Evolutionary conservation across 2,113 vertebrate genomes (phyloP).

Genomic region (Sphaerodactylus townsendi): DNA sequence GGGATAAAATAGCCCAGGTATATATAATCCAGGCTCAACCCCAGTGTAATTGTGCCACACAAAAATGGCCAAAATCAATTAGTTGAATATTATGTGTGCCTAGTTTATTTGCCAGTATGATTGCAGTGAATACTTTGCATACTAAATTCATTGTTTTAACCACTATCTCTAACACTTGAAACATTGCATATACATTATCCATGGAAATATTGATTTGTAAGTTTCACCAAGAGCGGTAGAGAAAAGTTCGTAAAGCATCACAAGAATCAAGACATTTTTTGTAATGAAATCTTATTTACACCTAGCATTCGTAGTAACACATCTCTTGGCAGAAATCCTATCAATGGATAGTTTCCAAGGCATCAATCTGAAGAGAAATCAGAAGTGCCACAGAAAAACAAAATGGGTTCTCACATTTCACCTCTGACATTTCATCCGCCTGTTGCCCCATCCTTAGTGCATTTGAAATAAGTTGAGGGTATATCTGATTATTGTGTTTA

Average conservation of each 20-base stretch:
- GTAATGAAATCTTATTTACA: slow-evolving; percentile 59
- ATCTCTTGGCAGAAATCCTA: slow-evolving; percentile 67
- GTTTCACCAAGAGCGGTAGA: slow-evolving; percentile 53
- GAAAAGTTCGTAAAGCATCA: slow-evolving; percentile 61
- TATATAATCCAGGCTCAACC: no score
- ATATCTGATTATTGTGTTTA: slow-evolving; percentile 28
- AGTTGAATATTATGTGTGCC: slow-evolving; percentile 55
- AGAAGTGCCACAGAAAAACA: slow-evolving; percentile 55
- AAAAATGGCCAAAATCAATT: slow-evolving; percentile 64
- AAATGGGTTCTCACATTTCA: slow-evolving; percentile 60
- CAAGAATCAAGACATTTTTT: slow-evolving; percentile 62
- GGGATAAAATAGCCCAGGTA: no score
- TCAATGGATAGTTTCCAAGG: slow-evolving; percentile 61
- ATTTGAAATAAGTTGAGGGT: slow-evolving; percentile 42
- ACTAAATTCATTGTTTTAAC: slow-evolving; percentile 61
- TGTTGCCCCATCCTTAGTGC: slow-evolving; percentile 48
- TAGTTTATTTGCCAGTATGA: slow-evolving; percentile 59
- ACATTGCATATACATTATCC: slow-evolving; percentile 61
- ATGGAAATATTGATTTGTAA: slow-evolving; percentile 57
- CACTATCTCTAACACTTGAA: slow-evolving; percentile 58
- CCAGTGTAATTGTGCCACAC: no score
- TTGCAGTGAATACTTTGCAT: slow-evolving; percentile 65
- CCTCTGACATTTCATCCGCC: slow-evolving; percentile 53
- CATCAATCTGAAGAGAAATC: slow-evolving; percentile 59
- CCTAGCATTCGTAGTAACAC: slow-evolving; percentile 58